Conservation (phyloP, 2,113 vertebrate genomes). For the Motacilla tschutschensis region DNA sequence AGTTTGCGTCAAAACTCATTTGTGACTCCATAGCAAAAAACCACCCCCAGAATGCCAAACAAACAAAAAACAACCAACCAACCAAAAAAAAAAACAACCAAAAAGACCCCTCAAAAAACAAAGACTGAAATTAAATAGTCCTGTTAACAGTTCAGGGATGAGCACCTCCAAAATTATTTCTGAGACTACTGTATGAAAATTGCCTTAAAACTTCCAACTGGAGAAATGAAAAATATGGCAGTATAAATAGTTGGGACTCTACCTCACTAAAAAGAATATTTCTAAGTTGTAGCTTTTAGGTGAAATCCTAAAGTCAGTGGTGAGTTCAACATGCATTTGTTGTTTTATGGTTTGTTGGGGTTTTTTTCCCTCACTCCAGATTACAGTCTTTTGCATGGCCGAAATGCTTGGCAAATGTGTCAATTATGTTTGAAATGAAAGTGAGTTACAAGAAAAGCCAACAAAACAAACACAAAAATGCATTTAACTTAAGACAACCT, state of each 20-base stretch:
- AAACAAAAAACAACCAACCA: not conserved
- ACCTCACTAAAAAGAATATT: not conserved
- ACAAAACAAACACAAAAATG: not conserved
- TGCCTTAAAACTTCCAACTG: not conserved
- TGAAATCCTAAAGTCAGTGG: not conserved
- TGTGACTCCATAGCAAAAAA: not conserved
- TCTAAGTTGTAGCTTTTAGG: not conserved
- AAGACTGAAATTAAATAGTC: not conserved
- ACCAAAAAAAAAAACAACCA: too few relatives aligned
- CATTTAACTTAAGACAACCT: not conserved
- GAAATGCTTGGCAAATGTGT: not conserved
- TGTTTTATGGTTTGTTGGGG: not conserved
- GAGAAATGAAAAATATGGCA: not conserved
- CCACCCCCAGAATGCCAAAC: not conserved
- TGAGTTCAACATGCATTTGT: not conserved
- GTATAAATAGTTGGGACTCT: not conserved
- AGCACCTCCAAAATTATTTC: not conserved
- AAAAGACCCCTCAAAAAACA: not conserved
- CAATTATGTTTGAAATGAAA: not conserved
- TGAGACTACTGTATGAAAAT: not conserved
- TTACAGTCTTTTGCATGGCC: not conserved
- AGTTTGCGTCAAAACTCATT: not conserved
- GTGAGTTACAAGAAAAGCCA: not conserved
- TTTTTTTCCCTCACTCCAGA: fast-evolving
- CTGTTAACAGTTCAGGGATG: not conserved